Evolutionary conservation across 1,140 invertebrate species (phyloP).

Genomic region (Drosophila trapezifrons): DNA sequence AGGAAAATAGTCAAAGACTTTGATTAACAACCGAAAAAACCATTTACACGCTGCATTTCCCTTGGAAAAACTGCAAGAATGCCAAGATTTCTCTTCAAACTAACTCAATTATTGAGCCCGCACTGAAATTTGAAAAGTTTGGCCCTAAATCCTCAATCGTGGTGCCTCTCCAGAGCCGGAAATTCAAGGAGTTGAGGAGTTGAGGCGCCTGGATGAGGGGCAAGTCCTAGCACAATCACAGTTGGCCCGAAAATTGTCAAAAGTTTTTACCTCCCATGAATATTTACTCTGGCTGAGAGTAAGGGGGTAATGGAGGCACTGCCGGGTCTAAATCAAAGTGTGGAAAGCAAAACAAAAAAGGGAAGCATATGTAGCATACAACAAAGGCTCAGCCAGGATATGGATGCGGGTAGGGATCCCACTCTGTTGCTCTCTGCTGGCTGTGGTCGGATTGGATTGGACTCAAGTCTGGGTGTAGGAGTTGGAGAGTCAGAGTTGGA

Average conservation of each 20-base stretch:
- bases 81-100: not conserved
- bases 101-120: conserved; percentile 43
- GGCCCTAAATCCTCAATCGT: not conserved
- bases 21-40: not conserved
- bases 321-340: conserved; percentile 50
- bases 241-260: conserved; percentile 46
- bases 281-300: conserved; percentile 22
- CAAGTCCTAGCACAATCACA: conserved; percentile 26
- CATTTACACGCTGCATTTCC: not conserved
- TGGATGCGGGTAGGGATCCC: conserved; percentile 23
- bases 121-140: conserved; percentile 40
- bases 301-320: too few relatives aligned
- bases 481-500: not conserved
- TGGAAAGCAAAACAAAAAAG: conserved; percentile 45
- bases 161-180: too few relatives aligned
- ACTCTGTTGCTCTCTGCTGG: too few relatives aligned
- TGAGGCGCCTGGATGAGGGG: too few relatives aligned
- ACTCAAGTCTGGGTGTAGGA: not conserved
- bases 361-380: conserved; percentile 24
- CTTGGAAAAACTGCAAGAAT: not conserved
- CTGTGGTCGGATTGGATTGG: conserved; percentile 18
- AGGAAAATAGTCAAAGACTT: not conserved
- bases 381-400: conserved; percentile 20
- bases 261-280: conserved; percentile 34
- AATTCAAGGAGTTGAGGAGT: conserved; percentile 8